These are phyloP conservation scores for Allobates femoralis DNA, from an alignment of 2,797 vertebrate species.

Conservation along the genomic window DNA sequence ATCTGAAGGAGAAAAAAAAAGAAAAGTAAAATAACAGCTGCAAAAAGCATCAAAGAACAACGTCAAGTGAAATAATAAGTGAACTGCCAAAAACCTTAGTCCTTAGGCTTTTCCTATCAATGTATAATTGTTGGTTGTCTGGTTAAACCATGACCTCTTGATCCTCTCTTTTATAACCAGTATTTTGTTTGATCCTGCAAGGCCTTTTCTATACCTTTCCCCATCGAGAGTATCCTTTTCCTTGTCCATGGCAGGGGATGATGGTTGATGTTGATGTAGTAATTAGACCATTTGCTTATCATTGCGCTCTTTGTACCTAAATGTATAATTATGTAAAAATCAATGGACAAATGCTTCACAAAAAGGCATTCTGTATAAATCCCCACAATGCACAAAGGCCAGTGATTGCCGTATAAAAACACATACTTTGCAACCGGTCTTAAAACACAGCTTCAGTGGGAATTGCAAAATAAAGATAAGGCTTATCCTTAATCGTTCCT, in stretches of 20 bases:
- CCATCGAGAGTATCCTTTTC: neutral
- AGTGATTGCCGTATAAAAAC: neutral
- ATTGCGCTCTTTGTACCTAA: neutral
- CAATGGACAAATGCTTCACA: constrained; percentile 1
- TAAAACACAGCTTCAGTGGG: constrained; percentile 30
- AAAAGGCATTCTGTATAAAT: constrained; percentile 9
- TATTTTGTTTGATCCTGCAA: neutral
- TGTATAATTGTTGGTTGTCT: neutral
- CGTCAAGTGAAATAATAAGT: neutral
- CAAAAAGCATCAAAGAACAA: neutral
- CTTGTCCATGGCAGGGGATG: neutral
- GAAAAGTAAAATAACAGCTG: neutral
- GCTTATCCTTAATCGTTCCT: constrained; percentile 47
- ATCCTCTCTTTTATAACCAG: neutral
- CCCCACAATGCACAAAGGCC: constrained; percentile 5
- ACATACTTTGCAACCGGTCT: constrained; percentile 15
- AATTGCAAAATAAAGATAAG: constrained; percentile 57
- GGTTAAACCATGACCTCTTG: neutral
- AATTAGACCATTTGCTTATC: constrained; percentile 16
- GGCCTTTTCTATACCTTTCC: neutral
- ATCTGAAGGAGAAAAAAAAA: too few species aligned
- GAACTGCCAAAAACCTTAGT: too few species aligned
- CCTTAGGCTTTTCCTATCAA: neutral
- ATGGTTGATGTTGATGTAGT: neutral
- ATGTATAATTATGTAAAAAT: neutral